These are phyloP conservation scores for Phengaris alcon DNA, from an alignment of 2,888 invertebrate genomes.

Conservation along the genomic window DNA sequence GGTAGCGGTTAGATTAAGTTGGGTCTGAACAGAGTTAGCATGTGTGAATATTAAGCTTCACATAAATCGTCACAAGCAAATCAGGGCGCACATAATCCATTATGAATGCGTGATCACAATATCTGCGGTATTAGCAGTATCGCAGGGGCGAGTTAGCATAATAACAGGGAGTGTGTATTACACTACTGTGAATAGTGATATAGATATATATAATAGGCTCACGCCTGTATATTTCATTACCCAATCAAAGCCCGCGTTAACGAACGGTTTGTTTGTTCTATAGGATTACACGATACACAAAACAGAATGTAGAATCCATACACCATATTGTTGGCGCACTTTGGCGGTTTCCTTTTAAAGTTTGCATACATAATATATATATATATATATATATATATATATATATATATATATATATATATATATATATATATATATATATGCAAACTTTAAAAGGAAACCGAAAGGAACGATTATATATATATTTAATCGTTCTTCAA, in stretches of 20 bases:
- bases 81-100: neutral
- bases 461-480: too few species aligned
- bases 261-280: slow-evolving; percentile 12
- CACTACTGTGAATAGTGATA: neutral
- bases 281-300: neutral
- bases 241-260: slow-evolving; percentile 20
- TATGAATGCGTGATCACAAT: slow-evolving; percentile 1
- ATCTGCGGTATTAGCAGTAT: neutral
- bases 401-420: too few species aligned
- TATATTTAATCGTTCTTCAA: too few species aligned
- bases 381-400: too few species aligned
- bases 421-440: too few species aligned
- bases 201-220: too few species aligned
- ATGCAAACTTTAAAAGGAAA: too few species aligned
- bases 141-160: neutral
- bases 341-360: too few species aligned
- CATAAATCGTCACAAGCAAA: neutral
- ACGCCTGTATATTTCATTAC: neutral
- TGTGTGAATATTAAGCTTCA: too few species aligned
- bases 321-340: neutral
- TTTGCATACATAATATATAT: too few species aligned
- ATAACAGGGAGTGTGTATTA: neutral
- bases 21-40: too few species aligned
- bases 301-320: neutral
- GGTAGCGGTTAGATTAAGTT: too few species aligned